A percentile compares a stretch with the other conserved stretches of the same genome.
Evolutionary conservation across 2,797 vertebrate genomes (phyloP).

Genomic region (Sternotherus odoratus): DNA sequence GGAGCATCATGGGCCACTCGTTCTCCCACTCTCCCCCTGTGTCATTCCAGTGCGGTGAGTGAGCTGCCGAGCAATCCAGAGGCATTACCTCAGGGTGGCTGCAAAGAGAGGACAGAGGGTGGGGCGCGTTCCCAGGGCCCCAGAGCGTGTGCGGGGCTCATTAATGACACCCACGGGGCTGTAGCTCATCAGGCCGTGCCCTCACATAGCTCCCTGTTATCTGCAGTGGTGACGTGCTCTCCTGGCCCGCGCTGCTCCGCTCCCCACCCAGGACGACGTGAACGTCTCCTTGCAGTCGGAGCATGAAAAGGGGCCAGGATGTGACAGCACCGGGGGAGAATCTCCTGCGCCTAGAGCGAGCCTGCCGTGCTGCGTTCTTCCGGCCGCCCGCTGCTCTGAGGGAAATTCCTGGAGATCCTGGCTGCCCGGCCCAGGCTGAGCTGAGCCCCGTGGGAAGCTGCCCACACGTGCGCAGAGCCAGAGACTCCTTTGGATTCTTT

Average conservation of each 20-base stretch:
- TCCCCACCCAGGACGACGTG: fast-evolving
- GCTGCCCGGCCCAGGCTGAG: not conserved
- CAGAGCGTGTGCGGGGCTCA: not conserved
- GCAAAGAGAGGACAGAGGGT: not conserved
- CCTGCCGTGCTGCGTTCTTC: too few species aligned
- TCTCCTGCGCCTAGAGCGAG: not conserved
- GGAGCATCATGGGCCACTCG: fast-evolving
- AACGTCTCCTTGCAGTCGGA: not conserved
- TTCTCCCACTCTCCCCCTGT: not conserved
- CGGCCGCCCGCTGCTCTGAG: not conserved
- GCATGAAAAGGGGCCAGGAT: not conserved
- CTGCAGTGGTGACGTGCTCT: not conserved
- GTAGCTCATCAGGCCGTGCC: not conserved
- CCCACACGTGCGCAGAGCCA: not conserved
- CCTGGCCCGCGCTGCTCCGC: fast-evolving
- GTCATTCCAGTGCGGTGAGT: not conserved
- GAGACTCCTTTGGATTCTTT: not conserved
- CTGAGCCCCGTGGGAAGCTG: not conserved
- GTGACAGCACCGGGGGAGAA: not conserved
- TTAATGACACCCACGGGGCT: not conserved
- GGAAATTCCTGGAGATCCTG: not conserved
- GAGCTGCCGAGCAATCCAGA: too few species aligned
- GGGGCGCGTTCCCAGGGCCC: not conserved
- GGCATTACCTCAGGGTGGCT: too few species aligned
- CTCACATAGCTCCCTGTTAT: not conserved